Evolutionary conservation across 2,113 vertebrate species (phyloP).

Genomic region (Sylvilagus bachmani): DNA sequence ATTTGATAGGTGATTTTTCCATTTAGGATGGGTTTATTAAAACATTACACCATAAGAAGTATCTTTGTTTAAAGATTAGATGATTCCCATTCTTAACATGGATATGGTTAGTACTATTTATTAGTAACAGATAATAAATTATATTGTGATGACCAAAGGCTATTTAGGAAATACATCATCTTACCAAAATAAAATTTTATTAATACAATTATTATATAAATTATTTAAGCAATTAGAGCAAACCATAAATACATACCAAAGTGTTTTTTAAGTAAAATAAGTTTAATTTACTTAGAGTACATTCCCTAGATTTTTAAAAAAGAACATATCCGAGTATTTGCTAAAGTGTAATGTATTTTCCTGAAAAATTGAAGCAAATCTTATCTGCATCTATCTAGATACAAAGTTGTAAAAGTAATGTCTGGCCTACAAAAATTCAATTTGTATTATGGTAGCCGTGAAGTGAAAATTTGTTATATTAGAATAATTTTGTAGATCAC

Average conservation of each 20-base stretch:
- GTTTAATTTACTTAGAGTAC: constrained; percentile 42
- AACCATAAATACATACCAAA: not conserved
- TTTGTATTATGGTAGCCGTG: not conserved
- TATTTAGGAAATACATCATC: constrained; percentile 29
- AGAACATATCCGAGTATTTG: constrained; percentile 23
- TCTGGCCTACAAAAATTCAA: not conserved
- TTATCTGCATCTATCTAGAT: not conserved
- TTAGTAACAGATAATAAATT: constrained; percentile 31
- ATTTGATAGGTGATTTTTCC: not conserved
- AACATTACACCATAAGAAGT: not conserved
- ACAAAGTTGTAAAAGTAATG: not conserved
- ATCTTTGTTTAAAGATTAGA: not conserved
- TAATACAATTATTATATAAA: constrained; percentile 79
- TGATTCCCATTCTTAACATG: not conserved
- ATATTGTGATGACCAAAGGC: not conserved
- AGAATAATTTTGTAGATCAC: constrained; percentile 2
- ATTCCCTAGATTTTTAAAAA: constrained; percentile 9
- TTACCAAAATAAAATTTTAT: constrained; percentile 85
- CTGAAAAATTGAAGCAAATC: not conserved
- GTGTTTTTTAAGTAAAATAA: constrained; percentile 30
- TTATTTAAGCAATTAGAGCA: constrained; percentile 34
- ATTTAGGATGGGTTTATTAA: not conserved
- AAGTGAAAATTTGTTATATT: not conserved
- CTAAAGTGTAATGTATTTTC: constrained; percentile 1
- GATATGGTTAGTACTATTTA: not conserved